Percentiles rank a stretch among this genome's conserved stretches.
These are phyloP conservation scores for Andrena hattorfiana DNA, from an alignment of 2,888 invertebrate genomes.

Conservation along the genomic window DNA sequence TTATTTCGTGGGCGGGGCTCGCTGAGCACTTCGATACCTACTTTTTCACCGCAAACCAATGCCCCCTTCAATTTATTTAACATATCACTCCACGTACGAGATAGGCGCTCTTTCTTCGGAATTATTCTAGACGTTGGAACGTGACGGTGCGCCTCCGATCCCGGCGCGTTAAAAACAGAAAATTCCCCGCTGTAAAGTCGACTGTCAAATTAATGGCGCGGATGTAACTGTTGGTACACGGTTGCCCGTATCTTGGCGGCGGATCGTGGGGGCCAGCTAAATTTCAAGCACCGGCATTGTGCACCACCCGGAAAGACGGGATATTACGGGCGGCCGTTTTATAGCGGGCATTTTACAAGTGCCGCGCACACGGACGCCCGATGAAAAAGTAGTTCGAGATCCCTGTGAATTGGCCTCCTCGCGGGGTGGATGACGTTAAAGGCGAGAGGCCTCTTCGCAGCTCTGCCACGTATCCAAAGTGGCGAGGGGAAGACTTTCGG, in stretches of 20 bases:
- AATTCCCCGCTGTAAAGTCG: constrained; percentile 9
- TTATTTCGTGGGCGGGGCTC: neutral
- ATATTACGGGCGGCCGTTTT: constrained; percentile 38
- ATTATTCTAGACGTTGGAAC: too few relatives aligned
- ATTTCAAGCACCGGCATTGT: constrained; percentile 40
- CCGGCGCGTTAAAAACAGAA: neutral
- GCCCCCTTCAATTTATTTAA: too few relatives aligned
- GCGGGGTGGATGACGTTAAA: constrained; percentile 15
- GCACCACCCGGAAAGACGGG: constrained; percentile 2
- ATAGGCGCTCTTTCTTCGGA: too few relatives aligned
- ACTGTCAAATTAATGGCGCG: constrained; percentile 5
- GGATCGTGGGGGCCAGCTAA: constrained; percentile 16
- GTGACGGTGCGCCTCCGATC: too few relatives aligned
- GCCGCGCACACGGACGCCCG: neutral
- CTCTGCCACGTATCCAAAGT: neutral
- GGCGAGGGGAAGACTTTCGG: neutral
- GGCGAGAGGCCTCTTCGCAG: constrained; percentile 3
- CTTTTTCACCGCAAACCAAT: too few relatives aligned
- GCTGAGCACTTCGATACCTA: too few relatives aligned
- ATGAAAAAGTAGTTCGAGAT: constrained; percentile 51
- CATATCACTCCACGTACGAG: too few relatives aligned
- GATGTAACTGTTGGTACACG: constrained; percentile 18
- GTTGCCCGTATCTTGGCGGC: neutral
- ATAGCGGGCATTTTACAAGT: constrained; percentile 42
- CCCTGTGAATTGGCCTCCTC: constrained; percentile 26